A percentile compares a stretch with the other conserved stretches of the same genome.
Conservation (phyloP, 2,797 vertebrate species). For the Tapera naevia region DNA sequence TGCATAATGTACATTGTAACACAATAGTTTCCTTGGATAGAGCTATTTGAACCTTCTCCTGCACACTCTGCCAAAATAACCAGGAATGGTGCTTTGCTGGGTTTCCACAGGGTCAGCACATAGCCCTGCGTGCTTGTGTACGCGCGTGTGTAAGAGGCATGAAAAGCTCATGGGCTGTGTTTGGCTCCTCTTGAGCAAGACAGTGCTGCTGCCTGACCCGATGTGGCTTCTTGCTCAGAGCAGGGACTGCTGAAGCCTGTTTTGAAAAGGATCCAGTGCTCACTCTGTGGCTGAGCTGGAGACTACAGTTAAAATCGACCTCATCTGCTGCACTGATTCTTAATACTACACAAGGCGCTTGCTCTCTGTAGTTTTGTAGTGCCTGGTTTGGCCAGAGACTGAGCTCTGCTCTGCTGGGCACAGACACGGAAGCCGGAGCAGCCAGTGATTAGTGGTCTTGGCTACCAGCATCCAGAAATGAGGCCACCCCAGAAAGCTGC, state of each 20-base stretch:
- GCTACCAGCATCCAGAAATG: neutral
- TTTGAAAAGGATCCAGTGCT: neutral
- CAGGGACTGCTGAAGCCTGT: neutral
- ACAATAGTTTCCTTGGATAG: neutral
- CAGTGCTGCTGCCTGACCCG: neutral
- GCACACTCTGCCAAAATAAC: neutral
- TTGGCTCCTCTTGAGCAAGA: neutral
- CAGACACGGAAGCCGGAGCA: neutral
- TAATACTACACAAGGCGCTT: neutral
- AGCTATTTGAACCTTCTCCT: neutral
- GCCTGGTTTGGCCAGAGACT: neutral
- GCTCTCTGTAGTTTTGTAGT: neutral
- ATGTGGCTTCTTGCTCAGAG: neutral
- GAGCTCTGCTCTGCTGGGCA: neutral
- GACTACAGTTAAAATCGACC: neutral
- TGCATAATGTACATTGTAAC: neutral
- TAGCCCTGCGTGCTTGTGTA: neutral
- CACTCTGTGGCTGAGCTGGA: neutral
- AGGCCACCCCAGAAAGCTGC: constrained; percentile 12
- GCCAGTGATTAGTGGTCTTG: neutral
- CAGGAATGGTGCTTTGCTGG: neutral
- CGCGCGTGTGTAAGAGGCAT: accelerated
- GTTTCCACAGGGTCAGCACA: neutral
- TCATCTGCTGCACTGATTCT: neutral
- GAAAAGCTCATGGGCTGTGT: neutral